Evolutionary conservation across 2,113 vertebrate genomes (phyloP).

Genomic region (Colaptes auratus): DNA sequence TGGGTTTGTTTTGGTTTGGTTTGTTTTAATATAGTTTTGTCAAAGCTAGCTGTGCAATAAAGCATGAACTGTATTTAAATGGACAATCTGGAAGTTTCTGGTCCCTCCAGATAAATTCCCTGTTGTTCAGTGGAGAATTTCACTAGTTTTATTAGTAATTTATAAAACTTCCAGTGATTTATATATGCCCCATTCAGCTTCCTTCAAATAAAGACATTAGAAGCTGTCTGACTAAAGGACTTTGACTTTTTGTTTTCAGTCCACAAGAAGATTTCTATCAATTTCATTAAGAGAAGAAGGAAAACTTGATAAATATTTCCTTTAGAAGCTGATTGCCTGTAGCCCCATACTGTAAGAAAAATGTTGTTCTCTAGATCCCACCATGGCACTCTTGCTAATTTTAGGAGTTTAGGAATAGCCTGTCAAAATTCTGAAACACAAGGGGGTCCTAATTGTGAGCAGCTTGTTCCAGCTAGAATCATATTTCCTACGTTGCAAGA

Average conservation of each 20-base stretch:
- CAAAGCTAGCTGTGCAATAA: background rate
- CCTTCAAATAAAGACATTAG: background rate
- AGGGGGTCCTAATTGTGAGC: background rate
- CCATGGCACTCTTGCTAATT: background rate
- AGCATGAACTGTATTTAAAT: background rate
- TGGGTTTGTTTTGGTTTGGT: background rate
- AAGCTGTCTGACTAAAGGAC: background rate
- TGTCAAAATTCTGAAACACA: constrained; percentile 23
- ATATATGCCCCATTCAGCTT: background rate
- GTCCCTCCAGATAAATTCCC: background rate
- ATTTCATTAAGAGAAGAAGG: background rate
- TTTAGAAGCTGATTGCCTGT: background rate
- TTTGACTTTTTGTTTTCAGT: background rate
- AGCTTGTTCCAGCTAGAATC: background rate
- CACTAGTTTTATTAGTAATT: background rate
- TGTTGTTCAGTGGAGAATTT: background rate
- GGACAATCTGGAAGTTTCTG: background rate
- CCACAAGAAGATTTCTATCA: background rate
- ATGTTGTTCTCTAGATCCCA: background rate
- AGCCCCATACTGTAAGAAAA: background rate
- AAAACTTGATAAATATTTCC: background rate
- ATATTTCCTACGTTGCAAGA: background rate
- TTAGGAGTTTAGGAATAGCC: background rate
- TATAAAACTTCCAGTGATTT: background rate
- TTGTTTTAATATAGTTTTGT: background rate